phyloP scores from a whole-genome alignment of 1,140 invertebrate species.

The Listronotus bonariensis region DNA sequence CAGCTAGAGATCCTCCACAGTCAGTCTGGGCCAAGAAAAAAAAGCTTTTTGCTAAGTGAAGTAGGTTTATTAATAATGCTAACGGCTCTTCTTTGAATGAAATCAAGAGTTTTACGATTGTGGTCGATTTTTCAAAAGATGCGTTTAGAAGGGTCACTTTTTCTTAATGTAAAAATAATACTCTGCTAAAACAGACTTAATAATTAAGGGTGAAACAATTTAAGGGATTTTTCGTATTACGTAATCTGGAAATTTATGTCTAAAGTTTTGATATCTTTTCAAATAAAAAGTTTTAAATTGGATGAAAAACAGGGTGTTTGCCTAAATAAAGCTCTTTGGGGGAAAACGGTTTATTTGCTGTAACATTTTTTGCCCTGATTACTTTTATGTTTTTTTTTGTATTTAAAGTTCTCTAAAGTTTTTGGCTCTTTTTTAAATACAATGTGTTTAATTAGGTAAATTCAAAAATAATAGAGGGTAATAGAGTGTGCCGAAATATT shows the following conservation, averaged over 20 bases:
- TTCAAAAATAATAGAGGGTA: too few relatives aligned
- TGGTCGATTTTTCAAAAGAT: too few relatives aligned
- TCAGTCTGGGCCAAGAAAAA: too few relatives aligned
- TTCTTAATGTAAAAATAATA: neutral
- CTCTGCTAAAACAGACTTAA: conserved; percentile 4
- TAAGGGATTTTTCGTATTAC: conserved; percentile 7
- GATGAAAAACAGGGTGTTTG: conserved; percentile 5
- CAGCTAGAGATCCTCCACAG: too few relatives aligned
- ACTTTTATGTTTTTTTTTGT: neutral
- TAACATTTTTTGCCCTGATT: neutral
- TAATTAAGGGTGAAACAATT: conserved; percentile 12
- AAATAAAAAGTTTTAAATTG: conserved; percentile 14
- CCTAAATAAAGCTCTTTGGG: conserved; percentile 3
- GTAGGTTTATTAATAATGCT: too few relatives aligned
- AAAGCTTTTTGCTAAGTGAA: too few relatives aligned
- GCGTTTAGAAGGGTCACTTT: too few relatives aligned
- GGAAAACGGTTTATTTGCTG: conserved; percentile 9
- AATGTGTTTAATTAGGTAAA: too few relatives aligned
- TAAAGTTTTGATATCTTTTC: conserved; percentile 10
- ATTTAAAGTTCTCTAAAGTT: neutral
- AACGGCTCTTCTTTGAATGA: too few relatives aligned
- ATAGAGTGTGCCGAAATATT: too few relatives aligned
- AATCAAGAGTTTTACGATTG: too few relatives aligned
- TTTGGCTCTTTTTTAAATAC: neutral
- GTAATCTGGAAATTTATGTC: conserved; percentile 7